Conservation (phyloP, 2,888 invertebrate species). For the Rhaphigaster nebulosa region DNA sequence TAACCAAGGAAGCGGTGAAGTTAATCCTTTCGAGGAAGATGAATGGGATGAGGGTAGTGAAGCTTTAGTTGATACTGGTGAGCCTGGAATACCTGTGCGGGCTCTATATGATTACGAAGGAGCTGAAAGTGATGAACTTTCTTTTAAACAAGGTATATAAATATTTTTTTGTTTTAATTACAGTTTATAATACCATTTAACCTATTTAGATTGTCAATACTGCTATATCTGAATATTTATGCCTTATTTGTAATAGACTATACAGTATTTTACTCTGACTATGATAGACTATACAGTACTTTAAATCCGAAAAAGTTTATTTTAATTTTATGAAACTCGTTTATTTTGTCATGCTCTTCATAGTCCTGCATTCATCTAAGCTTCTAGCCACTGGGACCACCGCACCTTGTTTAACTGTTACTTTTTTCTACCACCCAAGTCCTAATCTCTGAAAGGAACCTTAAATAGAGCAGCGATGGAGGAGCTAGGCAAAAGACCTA, state of each 20-base stretch:
- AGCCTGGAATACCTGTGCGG: slow-evolving; percentile 93
- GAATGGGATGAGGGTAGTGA: slow-evolving; percentile 85
- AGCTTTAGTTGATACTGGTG: slow-evolving; percentile 90
- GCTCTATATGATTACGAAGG: slow-evolving; percentile 97
- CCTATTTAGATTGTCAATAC: background rate
- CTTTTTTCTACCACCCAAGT: too few species aligned
- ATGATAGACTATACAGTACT: too few species aligned
- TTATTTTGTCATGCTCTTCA: too few species aligned
- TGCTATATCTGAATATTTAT: background rate
- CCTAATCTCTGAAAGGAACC: too few species aligned
- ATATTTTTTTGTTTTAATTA: background rate
- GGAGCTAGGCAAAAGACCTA: too few species aligned
- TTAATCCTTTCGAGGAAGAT: slow-evolving; percentile 87
- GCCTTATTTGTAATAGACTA: background rate
- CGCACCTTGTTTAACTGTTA: too few species aligned
- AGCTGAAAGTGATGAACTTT: slow-evolving; percentile 96
- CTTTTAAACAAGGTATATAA: slow-evolving; percentile 89
- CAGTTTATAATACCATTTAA: background rate
- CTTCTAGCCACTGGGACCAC: too few species aligned
- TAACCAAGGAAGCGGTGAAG: slow-evolving; percentile 71
- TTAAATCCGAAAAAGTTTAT: too few species aligned
- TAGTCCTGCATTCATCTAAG: too few species aligned
- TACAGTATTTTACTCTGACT: too few species aligned
- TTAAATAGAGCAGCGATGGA: too few species aligned
- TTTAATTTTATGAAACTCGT: too few species aligned